These are phyloP conservation scores for Genyomyrus donnyi DNA, from an alignment of 2,113 vertebrate species.

Conservation along the genomic window DNA sequence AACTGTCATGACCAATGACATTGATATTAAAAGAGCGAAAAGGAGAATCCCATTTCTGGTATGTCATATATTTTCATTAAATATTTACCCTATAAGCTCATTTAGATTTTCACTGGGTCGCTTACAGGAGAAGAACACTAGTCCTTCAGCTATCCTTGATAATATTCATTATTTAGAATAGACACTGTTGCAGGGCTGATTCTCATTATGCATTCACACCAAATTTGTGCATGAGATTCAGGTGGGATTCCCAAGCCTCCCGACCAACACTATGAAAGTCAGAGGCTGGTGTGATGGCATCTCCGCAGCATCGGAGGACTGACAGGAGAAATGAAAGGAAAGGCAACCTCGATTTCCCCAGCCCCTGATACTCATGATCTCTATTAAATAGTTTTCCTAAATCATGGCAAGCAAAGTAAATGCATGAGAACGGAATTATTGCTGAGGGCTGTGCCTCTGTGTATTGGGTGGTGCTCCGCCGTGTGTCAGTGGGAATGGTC, in stretches of 20 bases:
- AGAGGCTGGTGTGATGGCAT: conserved; percentile 19
- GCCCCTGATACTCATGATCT: conserved; percentile 36
- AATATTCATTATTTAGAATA: conserved; percentile 50
- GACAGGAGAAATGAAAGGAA: conserved; percentile 23
- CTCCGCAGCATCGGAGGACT: not conserved
- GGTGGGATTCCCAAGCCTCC: conserved; percentile 45
- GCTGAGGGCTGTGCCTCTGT: conserved; percentile 77
- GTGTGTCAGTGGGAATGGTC: conserved; percentile 73
- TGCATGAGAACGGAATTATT: conserved; percentile 66
- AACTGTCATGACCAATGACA: not conserved
- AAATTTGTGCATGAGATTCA: conserved; percentile 50
- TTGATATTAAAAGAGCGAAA: not conserved
- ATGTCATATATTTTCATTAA: conserved; percentile 39
- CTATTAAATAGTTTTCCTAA: conserved; percentile 34
- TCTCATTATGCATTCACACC: conserved; percentile 54
- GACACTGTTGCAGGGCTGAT: conserved; percentile 43
- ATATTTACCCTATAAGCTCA: conserved; percentile 50
- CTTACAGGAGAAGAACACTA: conserved; percentile 27
- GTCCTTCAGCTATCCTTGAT: conserved; percentile 40
- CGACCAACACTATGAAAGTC: conserved; percentile 38
- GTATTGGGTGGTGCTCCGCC: conserved; percentile 67
- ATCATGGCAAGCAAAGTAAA: conserved; percentile 67
- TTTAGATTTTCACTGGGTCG: conserved; percentile 42
- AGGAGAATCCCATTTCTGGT: conserved; percentile 40
- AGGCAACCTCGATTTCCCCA: conserved; percentile 30